Base-by-base conservation (phyloP, 2,888 invertebrate genomes). In the Eupithecia subumbrata region DNA sequence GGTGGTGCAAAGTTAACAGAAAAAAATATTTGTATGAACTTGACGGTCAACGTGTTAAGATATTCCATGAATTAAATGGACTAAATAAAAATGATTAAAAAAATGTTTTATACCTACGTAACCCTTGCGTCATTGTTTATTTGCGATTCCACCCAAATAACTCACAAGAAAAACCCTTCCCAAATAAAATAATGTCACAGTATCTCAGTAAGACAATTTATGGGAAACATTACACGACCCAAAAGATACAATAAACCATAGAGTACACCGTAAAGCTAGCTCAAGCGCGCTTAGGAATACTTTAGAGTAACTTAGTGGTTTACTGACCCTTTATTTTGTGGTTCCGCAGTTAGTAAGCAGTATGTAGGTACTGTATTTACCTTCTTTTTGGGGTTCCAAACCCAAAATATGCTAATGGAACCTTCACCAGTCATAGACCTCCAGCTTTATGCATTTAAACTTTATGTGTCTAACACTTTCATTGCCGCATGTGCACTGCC, bases 221-320 rank as follows among this genome's bases (percentile, higher is more conserved):
- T 72, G 12, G 66, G 18, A 37, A 69, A 68, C 76, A 76, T 76
- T 76, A 76, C 69, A 74, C 69, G 74, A 74, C 76, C 76, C 76
- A 76, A 76, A 74, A 76, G 76, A 74, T 76, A 76, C 72, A 74
- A 78, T 81, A 79, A 79, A 87, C 88, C 88, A 88, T 89, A 87
- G 87, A 85, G 84, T 85, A 87, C 80, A 81, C 78, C 72, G 69
- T 76, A 72, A 79, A 79, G 79, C 78, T 74, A 79, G 81, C 78
- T 76, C 76, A 71, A 69, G 69, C 64, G 45, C 52, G 72, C 64
- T 76, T 76, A 76, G 76, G 72, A 72, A 76, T 76, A 74, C 76
- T 76, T 76, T 66, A 74, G 70, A 66, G 69, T 72, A 56, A 74
- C 71, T 72, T 72, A 69, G 45, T 69, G 74, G 72, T 22, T 60